Base-by-base conservation (phyloP, 2,888 invertebrate genomes). In the Euproctis similis region DNA sequence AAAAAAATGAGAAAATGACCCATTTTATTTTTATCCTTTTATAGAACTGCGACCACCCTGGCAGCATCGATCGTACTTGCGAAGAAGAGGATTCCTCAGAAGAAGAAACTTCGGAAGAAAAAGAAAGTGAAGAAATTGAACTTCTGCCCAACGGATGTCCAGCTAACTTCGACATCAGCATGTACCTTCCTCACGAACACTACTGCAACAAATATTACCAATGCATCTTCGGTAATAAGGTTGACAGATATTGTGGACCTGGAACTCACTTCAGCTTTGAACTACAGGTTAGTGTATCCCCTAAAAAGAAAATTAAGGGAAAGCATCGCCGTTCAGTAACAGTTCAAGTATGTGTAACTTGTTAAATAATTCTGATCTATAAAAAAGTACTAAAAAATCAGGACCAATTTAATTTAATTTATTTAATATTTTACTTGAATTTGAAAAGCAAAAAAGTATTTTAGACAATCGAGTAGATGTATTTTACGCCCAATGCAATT, bases 111-210 rank as follows among this genome's bases (percentile, higher is more conserved):
- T 12, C 11, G 8, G 16, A 16, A 5, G n/a, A n/a, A 9, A 24
- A 23, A 1, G 10, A 9, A 7, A 18, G 24, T 4, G 16, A 10
- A 2, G 26, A 23, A 3, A 31, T 27, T 8, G 36, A 11, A 1
- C 22, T 32, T 4, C 32, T 39, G 1, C 52, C 51, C 1, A 62
- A 59, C 16, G 59, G 61, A 0, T 62, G 62, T 26, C 62, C 63
- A 2, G 35, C 45, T 4, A 39, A 62, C 21, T 53, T 36, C 9
- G n/a, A 39, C 5, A 20, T 51, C 2, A 29, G 53, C 7, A 31
- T 36, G 0, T 41, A 57, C 0, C 12, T 63, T 8, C 59, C 66
- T 1, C 59, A 63, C 8, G 54, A 56, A 18, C 31, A 20, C 1
- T 33, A 54, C 19, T 66, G 65, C 33, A 17, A 24, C 10, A 45